Evolutionary conservation across 2,113 vertebrate species (phyloP), one percentile per base, ranked within the genome.

Genomic region (Melanerpes formicivorus): DNA sequence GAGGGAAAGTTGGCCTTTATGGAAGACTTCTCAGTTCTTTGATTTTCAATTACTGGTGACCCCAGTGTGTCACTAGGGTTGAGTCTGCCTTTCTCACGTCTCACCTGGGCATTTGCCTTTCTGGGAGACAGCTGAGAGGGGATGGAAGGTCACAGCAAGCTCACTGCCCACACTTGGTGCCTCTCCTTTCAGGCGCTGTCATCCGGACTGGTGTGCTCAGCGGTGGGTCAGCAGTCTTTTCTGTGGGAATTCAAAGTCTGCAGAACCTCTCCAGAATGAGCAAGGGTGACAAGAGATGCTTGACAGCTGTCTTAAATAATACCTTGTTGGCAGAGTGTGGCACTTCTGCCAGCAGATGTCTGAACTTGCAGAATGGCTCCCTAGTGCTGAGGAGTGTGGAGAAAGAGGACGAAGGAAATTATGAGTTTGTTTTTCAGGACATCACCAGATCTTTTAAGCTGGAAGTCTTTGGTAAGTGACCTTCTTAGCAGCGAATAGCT

Each of bases 381-480:
- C 71, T 96, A 2, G 91, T 93, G 66, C 65, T 96, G 84, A 95
- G 18, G 44, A 88, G 32, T 0, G 93, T 95, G 77, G 65, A 93
- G 72, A 93, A 95, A 69, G 70, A 77, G 0, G 96, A 97, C 0
- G 93, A 95, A 93, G 95, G 95, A 79, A 60, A 59, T 59, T 96
- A 96, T 0, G 65, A 67, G 18, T 92, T 96, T 75, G 52, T 63
- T 88, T 86, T 89, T 86, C 76, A 87, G 64, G 75, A 93, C 11
- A 40, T 22, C 30, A 69, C 9, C 67, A 79, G n/a, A 69, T 7
- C 4, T 27, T 96, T 96, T 56, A 72, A 14, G 6, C 73, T 96
- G 64, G 4, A 91, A 80, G 86, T 96, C 11, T 70, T 92, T 75
- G 95, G 94, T 97, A 97, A 97, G 96, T 96, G 54, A 8, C 26